Base-by-base conservation (phyloP, 2,888 invertebrate genomes). In the Chrysopilus asiliformis region DNA sequence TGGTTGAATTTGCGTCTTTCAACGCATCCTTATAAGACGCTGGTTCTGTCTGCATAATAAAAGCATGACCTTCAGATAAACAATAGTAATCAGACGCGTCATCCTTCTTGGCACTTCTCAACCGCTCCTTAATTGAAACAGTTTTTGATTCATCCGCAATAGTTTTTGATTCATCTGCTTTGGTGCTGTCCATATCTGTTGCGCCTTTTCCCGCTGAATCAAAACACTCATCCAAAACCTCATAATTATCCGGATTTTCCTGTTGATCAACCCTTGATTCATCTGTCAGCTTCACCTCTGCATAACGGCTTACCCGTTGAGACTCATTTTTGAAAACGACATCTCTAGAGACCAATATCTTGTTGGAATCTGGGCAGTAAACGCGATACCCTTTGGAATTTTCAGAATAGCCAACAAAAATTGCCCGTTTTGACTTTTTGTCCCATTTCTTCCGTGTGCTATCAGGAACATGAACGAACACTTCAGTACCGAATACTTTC, bases 11-110 rank as follows among this genome's bases (percentile, higher is more conserved):
- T 9, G 37, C 16, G 7, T 42, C 34, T 18, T 38, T 27, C 22
- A 48, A 8, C 29, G 42, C 44, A 29, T 47, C 45, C 25, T 40
- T 24, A 28, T 42, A 45, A 17, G 37, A 37, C 15, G 32, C 14
- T 10, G 47, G 45, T 20, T 45, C 45, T 28, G 32, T 12, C 15
- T 20, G 17, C 6, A 24, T 31, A 24, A 24, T 15, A 32, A 16
- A 18, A n/a, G 13, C 25, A 22, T 6, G 16, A 14, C 28, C 28
- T 29, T 12, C 4, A 15, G 10, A 16, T 12, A n/a, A n/a, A 7
- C 19, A 12, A 20, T 20, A 18, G 18, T 12, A 13, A n/a, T 32
- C 10, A n/a, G 19, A 20, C 26, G 36, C 37, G 4, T 29, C 30
- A n/a, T n/a, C n/a, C n/a, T n/a, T n/a, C n/a, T n/a, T n/a, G n/a